Evolutionary conservation across 2,888 invertebrate genomes (phyloP).

Genomic region (Drosophila ezoana): DNA sequence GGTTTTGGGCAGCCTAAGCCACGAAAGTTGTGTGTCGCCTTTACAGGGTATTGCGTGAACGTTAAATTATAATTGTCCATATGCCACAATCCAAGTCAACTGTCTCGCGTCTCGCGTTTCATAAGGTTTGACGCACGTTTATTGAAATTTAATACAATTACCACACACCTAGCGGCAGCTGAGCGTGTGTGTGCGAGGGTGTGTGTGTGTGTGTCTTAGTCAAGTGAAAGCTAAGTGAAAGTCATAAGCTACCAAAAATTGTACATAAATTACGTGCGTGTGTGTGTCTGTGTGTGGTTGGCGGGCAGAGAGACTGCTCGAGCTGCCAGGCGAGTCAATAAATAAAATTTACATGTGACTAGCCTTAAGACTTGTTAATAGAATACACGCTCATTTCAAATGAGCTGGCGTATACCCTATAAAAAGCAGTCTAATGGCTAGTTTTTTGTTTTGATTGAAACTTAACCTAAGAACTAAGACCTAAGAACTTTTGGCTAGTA

Average conservation of each 20-base stretch:
- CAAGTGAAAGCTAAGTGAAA: constrained; percentile 57
- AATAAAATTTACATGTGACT: constrained; percentile 68
- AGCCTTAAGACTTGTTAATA: constrained; percentile 16
- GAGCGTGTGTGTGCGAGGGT: not conserved
- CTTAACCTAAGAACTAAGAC: too few relatives aligned
- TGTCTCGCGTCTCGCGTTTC: constrained; percentile 39
- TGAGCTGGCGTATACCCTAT: not conserved
- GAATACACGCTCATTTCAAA: not conserved
- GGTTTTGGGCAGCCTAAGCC: constrained; percentile 41
- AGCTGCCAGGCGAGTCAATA: constrained; percentile 70
- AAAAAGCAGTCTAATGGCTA: not conserved
- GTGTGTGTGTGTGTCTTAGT: constrained; percentile 18
- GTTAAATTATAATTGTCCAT: constrained; percentile 15
- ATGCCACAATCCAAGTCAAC: constrained; percentile 14
- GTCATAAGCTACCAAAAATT: constrained; percentile 63
- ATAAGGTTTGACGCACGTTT: constrained; percentile 51
- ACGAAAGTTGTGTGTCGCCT: constrained; percentile 27
- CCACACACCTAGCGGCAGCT: constrained; percentile 34
- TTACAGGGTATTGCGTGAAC: constrained; percentile 5
- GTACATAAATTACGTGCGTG: constrained; percentile 13
- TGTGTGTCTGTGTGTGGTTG: not conserved
- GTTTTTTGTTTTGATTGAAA: not conserved
- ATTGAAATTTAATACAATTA: constrained; percentile 79
- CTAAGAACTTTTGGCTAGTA: too few relatives aligned
- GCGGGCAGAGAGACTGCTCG: not conserved